Conservation (phyloP, 2,113 vertebrate genomes). For the Megaptera novaeangliae region DNA sequence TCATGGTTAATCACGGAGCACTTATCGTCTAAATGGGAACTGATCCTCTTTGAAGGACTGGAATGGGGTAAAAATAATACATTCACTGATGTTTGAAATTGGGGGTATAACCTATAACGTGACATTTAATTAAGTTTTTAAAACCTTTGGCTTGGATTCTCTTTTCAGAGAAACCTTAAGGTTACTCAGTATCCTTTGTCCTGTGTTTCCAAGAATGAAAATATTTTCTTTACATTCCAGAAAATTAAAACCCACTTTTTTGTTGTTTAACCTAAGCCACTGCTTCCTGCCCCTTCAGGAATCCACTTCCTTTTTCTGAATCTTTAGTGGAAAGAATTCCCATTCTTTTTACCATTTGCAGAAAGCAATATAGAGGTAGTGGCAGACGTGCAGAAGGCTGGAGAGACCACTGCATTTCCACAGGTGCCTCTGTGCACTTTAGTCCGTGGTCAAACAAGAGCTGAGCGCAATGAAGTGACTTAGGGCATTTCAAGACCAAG, state of each 20-base stretch:
- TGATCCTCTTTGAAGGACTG: background rate
- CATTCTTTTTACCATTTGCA: constrained; percentile 84
- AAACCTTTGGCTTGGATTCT: background rate
- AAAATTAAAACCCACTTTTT: constrained; percentile 75
- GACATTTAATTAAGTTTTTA: background rate
- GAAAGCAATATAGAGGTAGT: constrained; percentile 51
- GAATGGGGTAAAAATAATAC: background rate
- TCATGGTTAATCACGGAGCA: background rate
- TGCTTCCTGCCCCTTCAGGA: constrained; percentile 79
- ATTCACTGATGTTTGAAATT: background rate
- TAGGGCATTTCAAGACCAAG: background rate
- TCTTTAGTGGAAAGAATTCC: constrained; percentile 80
- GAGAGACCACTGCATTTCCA: constrained; percentile 78
- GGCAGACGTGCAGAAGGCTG: constrained; percentile 70
- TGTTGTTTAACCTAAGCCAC: constrained; percentile 74
- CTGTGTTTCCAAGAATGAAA: background rate
- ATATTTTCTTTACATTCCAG: background rate
- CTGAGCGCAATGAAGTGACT: background rate
- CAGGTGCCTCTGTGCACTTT: background rate
- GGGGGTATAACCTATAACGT: background rate
- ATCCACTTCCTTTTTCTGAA: constrained; percentile 78
- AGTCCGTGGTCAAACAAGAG: background rate
- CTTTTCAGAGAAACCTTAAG: background rate
- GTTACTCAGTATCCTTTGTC: background rate
- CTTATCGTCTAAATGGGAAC: background rate